Percentiles rank a stretch among this genome's conserved stretches.
Conservation (phyloP, 2,888 invertebrate species). For the Acheta domesticus region DNA sequence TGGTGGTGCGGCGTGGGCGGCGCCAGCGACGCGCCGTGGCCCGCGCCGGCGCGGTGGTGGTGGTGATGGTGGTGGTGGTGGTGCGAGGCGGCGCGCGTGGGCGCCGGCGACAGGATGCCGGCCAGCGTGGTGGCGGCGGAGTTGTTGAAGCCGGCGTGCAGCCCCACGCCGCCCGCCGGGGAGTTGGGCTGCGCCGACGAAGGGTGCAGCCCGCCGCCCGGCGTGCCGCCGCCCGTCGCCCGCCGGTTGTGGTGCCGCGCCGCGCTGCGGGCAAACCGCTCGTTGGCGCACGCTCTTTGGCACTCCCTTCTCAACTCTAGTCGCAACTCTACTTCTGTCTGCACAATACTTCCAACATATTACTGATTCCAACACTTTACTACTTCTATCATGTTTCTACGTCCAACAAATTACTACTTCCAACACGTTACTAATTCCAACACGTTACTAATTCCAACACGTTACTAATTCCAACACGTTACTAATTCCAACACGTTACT, state of each 20-base stretch:
- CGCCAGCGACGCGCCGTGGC: conserved; percentile 31
- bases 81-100: conserved; percentile 37
- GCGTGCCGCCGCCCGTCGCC: conserved; percentile 28
- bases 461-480: too few species aligned
- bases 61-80: conserved; percentile 37
- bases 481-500: too few species aligned
- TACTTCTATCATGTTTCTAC: too few species aligned
- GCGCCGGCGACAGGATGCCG: conserved; percentile 39
- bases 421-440: too few species aligned
- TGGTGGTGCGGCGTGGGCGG: conserved; percentile 36
- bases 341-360: too few species aligned
- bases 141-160: conserved; percentile 34
- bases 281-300: neutral
- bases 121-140: conserved; percentile 37
- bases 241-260: conserved; percentile 36
- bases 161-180: conserved; percentile 28
- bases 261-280: conserved; percentile 24
- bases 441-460: too few species aligned
- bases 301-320: too few species aligned
- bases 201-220: conserved; percentile 22
- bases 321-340: too few species aligned
- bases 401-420: too few species aligned
- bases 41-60: conserved; percentile 30
- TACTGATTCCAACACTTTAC: too few species aligned
- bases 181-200: conserved; percentile 31